Evolutionary conservation across 2,797 vertebrate genomes (phyloP).

Genomic region (Nannoperca australis): DNA sequence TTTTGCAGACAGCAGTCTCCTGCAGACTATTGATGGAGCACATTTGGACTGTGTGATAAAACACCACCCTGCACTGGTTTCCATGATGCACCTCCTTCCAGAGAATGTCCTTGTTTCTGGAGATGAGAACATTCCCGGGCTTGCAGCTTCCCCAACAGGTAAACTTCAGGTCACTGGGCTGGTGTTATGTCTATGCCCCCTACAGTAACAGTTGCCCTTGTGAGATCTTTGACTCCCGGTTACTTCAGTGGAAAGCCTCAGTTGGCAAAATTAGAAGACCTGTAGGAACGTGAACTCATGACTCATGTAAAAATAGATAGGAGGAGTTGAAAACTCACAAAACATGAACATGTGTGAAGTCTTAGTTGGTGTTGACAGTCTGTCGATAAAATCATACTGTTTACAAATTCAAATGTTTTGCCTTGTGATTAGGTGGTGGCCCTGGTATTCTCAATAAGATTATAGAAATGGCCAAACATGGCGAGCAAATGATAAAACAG

Average conservation of each 20-base stretch:
- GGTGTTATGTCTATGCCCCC: background rate
- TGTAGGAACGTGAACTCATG: background rate
- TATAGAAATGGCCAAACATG: background rate
- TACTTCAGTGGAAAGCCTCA: background rate
- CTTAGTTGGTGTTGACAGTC: background rate
- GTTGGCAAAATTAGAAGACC: background rate
- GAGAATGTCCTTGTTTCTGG: constrained; percentile 90
- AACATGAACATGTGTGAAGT: background rate
- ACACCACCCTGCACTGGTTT: constrained; percentile 83
- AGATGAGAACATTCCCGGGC: constrained; percentile 87
- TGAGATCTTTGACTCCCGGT: background rate
- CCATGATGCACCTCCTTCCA: constrained; percentile 87
- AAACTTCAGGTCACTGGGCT: constrained; percentile 36
- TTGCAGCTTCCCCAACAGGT: constrained; percentile 80
- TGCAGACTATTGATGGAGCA: constrained; percentile 86
- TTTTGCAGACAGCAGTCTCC: constrained; percentile 84
- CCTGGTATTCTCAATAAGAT: constrained; percentile 7
- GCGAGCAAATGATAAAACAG: background rate
- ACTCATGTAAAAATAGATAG: background rate
- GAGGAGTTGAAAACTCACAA: background rate
- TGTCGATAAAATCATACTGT: background rate
- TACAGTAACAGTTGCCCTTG: background rate
- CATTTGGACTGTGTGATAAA: constrained; percentile 86
- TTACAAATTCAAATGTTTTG: background rate
- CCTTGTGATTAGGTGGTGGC: background rate